Base-by-base conservation (phyloP, 2,888 invertebrate species). In the Pecten maximus region DNA sequence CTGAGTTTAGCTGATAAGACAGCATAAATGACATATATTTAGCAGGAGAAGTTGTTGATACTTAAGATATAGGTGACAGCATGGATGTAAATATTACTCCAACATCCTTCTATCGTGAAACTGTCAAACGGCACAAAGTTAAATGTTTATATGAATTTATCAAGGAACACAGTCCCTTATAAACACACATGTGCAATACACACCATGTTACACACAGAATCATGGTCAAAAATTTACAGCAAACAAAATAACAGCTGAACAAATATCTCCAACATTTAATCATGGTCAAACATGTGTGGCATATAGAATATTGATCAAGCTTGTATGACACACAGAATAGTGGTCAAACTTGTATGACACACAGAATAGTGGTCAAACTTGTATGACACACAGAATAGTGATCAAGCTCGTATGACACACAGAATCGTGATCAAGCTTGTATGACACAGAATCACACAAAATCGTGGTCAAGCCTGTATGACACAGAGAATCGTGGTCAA, bases 31-130 rank as follows among this genome's bases (percentile, higher is more conserved):
- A 74, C 74, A 74, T 74, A 74, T 74, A 74, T 74, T 74, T 74
- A 74, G 74, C 74, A 74, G 28, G 74, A 35, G 74, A 74, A 35
- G 74, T 74, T 74, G 74, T 74, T 74, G 74, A 74, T 74, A 74
- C 74, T 35, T 8, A 35, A 74, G 74, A 74, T 74, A 74, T 74
- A 35, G 74, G 74, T 74, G 74, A 74, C 74, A 35, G 74, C 0
- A 35, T 10, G 28, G 28, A 35, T 74, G 74, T 74, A 74, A 74
- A 74, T 74, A 74, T 74, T 74, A 74, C 74, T 74, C 28, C 74
- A 28, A 74, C 74, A 74, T 74, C 74, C 35, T 8, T 74, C 74
- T 74, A 74, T 74, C 74, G 12, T 35, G 74, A 74, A 74, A 35
- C 74, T 74, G 74, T 74, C 74, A 74, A 74, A 74, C 74, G 12